Base-by-base conservation (phyloP, 1,140 invertebrate genomes). In the Bombus waltoni region DNA sequence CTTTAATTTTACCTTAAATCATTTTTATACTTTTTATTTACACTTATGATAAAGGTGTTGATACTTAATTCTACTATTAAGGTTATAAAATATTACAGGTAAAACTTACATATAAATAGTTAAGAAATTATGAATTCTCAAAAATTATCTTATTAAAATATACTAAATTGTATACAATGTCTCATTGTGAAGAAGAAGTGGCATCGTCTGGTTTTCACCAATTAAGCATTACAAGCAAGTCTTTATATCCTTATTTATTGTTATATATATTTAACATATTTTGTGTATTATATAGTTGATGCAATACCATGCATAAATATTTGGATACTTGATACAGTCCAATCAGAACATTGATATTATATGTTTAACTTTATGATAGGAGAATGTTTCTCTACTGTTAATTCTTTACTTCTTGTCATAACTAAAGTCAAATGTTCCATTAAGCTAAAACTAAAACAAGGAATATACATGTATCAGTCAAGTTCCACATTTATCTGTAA, bases 221-320 rank as follows among this genome's bases (percentile, higher is more conserved):
- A 93, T 95, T 97, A 42, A 96, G 96, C 92, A 94, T 97, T 88
- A 97, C 96, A 94, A 96, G 97, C 97, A 95, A 94, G 94, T 94
- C 1, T n/a, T 32, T 47, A 47, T 47, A 18, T 44, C 13, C 3
- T 74, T 44, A 25, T 11, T 42, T 74, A 42, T 47, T 73, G 9
- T 9, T 44, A 44, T 25, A 10, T 22, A 10, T 42, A 53, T 53
- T 22, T 53, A 53, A 22, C 5, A 53, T 53, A 53, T 53, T 53
- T 53, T 53, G 1, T 53, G 6, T 53, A 53, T 53, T 53, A 18
- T 22, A 53, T 22, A 53, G 6, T 53, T 53, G 18, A 22, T 53
- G 18, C 47, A 22, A 5, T 22, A 53, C 18, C 47, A 2, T 53
- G 5, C 47, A 53, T 53, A 53, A 53, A 1, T 53, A 53, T 53